Percentiles rank a stretch among this genome's conserved stretches.
Conservation (phyloP, 2,797 vertebrate genomes). For the Ambastaia sidthimunki region DNA sequence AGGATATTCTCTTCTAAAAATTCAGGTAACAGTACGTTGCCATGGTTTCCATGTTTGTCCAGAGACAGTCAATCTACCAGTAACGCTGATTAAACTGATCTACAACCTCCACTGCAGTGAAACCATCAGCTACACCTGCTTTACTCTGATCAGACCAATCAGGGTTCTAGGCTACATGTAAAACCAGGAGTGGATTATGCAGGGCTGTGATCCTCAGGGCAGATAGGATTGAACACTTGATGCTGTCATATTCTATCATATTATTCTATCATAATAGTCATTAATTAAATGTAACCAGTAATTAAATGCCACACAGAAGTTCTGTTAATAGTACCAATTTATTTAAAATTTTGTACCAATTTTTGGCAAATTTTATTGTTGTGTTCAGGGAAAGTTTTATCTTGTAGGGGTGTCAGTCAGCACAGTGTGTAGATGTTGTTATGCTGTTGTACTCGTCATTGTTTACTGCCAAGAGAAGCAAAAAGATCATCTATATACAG, state of each 20-base stretch:
- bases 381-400: not conserved
- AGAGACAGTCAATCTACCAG: not conserved
- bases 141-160: conserved; percentile 21
- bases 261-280: too few relatives aligned
- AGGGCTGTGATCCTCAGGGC: too few relatives aligned
- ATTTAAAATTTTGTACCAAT: too few relatives aligned
- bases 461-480: conserved; percentile 38
- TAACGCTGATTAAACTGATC: conserved; percentile 7
- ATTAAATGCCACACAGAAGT: too few relatives aligned
- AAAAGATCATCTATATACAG: conserved; percentile 18
- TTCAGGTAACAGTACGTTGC: conserved; percentile 20
- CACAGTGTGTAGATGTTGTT: conserved; percentile 26
- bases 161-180: not conserved
- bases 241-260: not conserved
- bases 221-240: not conserved
- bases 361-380: too few relatives aligned
- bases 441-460: conserved; percentile 37
- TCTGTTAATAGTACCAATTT: too few relatives aligned
- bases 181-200: not conserved
- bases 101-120: not conserved
- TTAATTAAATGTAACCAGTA: too few relatives aligned
- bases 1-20: conserved; percentile 22
- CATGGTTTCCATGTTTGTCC: conserved; percentile 32
- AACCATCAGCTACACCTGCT: not conserved
- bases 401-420: conserved; percentile 14